phyloP scores from a whole-genome alignment of 2,888 invertebrate genomes.

The Caenorhabditis macrosperma region DNA sequence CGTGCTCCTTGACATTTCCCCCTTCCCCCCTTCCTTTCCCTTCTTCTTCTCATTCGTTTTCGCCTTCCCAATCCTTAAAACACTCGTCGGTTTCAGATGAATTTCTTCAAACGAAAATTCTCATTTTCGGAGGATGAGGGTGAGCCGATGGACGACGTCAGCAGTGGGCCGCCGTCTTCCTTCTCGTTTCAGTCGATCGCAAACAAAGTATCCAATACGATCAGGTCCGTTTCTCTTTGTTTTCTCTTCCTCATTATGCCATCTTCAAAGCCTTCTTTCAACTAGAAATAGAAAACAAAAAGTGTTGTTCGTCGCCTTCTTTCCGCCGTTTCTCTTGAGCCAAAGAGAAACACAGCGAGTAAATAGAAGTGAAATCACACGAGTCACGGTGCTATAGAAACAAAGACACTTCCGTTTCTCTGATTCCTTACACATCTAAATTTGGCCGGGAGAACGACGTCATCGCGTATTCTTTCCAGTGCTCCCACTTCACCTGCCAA shows the following conservation, averaged over 20 bases:
- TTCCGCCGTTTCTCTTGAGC: neutral
- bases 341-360: neutral
- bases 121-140: conserved; percentile 70
- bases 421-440: too few relatives aligned
- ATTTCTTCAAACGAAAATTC: conserved; percentile 74
- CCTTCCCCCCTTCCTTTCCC: neutral
- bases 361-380: too few relatives aligned
- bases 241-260: neutral
- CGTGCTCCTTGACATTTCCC: conserved; percentile 5
- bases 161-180: conserved; percentile 58
- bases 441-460: too few relatives aligned
- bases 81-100: conserved; percentile 56
- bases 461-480: conserved; percentile 42
- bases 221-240: conserved; percentile 58
- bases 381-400: too few relatives aligned
- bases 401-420: too few relatives aligned
- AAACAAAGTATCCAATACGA: conserved; percentile 69
- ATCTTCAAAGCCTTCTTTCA: neutral
- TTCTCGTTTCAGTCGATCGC: conserved; percentile 71
- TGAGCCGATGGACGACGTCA: conserved; percentile 61
- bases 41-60: neutral
- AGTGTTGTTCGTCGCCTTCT: neutral
- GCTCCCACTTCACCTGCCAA: conserved; percentile 73
- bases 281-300: too few relatives aligned
- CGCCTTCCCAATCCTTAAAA: neutral